These are phyloP conservation scores for Rhinella marina DNA, from an alignment of 2,797 vertebrate genomes.

Conservation along the genomic window DNA sequence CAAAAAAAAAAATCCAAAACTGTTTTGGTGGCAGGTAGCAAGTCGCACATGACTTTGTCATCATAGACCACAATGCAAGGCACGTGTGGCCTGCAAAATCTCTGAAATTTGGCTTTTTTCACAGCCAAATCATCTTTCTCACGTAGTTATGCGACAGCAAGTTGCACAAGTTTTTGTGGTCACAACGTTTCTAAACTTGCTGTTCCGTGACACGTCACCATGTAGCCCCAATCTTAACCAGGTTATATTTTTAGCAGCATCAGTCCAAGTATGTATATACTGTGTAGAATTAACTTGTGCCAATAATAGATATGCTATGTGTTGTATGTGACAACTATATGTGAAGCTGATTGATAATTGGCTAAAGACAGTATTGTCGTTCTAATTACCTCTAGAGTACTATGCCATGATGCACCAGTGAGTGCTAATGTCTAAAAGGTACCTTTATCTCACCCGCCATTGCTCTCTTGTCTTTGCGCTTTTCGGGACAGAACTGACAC, in stretches of 20 bases:
- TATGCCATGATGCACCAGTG: background rate
- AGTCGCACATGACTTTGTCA: too few relatives aligned
- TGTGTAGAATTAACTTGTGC: background rate
- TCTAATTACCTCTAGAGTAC: conserved; percentile 8
- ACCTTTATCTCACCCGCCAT: background rate
- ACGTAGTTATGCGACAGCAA: too few relatives aligned
- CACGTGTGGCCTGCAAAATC: too few relatives aligned
- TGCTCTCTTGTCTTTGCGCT: background rate
- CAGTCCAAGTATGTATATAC: background rate
- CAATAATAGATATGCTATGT: background rate
- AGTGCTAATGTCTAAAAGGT: background rate
- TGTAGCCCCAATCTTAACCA: background rate
- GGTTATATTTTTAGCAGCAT: background rate
- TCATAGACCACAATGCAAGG: too few relatives aligned
- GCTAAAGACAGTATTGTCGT: background rate
- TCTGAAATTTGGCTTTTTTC: too few relatives aligned
- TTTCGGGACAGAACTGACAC: background rate
- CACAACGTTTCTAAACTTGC: too few relatives aligned
- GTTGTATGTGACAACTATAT: background rate
- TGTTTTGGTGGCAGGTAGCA: too few relatives aligned
- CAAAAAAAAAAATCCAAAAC: too few relatives aligned
- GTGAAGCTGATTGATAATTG: background rate
- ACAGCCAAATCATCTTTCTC: too few relatives aligned
- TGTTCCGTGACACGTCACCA: too few relatives aligned
- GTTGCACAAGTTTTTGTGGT: too few relatives aligned